Conservation (phyloP, 2,888 invertebrate genomes). For the Drosophila formosana region DNA sequence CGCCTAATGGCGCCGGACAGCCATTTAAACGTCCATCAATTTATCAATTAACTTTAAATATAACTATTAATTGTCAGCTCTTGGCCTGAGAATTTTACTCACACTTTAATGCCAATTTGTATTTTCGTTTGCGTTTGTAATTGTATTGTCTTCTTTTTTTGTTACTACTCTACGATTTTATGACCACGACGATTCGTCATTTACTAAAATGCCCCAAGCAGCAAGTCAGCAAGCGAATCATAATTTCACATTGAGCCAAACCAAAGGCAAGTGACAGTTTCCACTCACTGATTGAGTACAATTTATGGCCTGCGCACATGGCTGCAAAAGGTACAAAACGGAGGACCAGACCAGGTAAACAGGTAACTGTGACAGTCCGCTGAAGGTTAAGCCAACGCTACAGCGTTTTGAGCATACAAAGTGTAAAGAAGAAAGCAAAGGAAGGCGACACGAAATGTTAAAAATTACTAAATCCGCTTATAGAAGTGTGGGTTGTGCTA, state of each 20-base stretch:
- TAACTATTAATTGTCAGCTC: conserved; percentile 68
- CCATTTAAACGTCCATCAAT: conserved; percentile 76
- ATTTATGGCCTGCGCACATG: conserved; percentile 66
- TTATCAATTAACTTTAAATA: conserved; percentile 64
- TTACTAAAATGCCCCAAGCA: conserved; percentile 55
- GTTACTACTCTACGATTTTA: conserved; percentile 48
- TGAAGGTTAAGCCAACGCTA: conserved; percentile 64
- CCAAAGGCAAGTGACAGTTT: conserved; percentile 41
- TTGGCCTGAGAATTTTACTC: conserved; percentile 45
- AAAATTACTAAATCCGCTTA: conserved; percentile 83
- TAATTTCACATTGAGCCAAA: conserved; percentile 32
- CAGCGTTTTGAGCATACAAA: conserved; percentile 32
- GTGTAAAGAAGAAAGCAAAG: conserved; percentile 28
- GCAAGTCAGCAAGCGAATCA: conserved; percentile 28
- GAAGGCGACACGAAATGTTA: conserved; percentile 37
- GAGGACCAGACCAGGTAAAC: conserved; percentile 48
- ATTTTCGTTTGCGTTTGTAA: neutral
- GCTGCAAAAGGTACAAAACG: conserved; percentile 50
- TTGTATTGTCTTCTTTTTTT: conserved; percentile 2
- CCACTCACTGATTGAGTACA: conserved; percentile 45
- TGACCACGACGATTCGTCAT: conserved; percentile 66
- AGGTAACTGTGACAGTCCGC: conserved; percentile 70
- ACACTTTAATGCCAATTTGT: conserved; percentile 22
- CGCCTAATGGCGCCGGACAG: conserved; percentile 44
- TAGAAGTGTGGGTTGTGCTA: conserved; percentile 13